Conservation (phyloP, 1,140 invertebrate genomes). For the Euura lappo region DNA sequence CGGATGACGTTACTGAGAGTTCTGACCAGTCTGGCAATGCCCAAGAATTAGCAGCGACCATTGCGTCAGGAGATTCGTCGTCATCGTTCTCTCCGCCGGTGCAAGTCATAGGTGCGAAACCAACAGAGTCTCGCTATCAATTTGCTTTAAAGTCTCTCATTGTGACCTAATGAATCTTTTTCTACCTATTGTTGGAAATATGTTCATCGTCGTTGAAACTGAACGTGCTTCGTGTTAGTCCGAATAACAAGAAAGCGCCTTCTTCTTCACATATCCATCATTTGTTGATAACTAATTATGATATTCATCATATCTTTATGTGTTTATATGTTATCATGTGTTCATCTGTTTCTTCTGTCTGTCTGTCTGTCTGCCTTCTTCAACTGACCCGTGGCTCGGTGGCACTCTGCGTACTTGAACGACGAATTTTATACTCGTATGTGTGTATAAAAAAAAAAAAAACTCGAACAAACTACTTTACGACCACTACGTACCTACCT, state of each 20-base stretch:
- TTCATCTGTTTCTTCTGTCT: background rate
- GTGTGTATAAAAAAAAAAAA: background rate
- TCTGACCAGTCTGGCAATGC: constrained; percentile 51
- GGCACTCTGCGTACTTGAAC: background rate
- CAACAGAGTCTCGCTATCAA: constrained; percentile 32
- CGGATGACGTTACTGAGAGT: background rate
- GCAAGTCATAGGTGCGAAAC: constrained; percentile 33
- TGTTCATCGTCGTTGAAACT: background rate
- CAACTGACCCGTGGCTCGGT: constrained; percentile 1
- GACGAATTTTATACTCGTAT: background rate
- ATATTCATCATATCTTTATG: constrained; percentile 16
- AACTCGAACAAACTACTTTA: background rate
- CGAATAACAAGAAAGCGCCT: background rate
- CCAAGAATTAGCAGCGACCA: constrained; percentile 49
- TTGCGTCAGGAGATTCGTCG: constrained; percentile 41
- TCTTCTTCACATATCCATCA: constrained; percentile 14
- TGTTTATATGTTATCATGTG: background rate
- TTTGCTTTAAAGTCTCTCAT: constrained; percentile 19
- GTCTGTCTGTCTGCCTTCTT: constrained; percentile 9
- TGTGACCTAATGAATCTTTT: constrained; percentile 18
- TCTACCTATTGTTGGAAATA: background rate
- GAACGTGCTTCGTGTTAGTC: background rate
- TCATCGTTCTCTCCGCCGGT: constrained; percentile 29
- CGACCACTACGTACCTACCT: background rate
- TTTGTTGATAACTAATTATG: constrained; percentile 5